Evolutionary conservation across 2,113 vertebrate species (phyloP).

Genomic region (Brienomyrus brachyistius): DNA sequence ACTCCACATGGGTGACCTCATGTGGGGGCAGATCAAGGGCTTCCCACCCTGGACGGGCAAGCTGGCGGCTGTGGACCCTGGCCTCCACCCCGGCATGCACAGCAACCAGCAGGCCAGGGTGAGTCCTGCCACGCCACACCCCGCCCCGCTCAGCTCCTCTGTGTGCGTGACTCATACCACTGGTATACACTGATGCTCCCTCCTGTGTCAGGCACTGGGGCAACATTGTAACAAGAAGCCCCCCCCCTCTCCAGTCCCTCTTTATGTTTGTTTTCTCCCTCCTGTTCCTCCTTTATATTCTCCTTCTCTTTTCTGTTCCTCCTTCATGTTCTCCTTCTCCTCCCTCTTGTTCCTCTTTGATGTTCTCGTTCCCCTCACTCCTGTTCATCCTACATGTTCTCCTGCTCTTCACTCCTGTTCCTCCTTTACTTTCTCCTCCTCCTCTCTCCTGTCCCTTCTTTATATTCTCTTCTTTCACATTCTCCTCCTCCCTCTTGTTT

Average conservation of each 20-base stretch:
- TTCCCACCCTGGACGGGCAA: conserved; percentile 93
- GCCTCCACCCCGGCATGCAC: conserved; percentile 83
- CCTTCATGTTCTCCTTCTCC: not conserved
- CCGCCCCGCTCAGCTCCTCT: not conserved
- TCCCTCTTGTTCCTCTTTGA: not conserved
- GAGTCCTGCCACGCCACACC: conserved; percentile 34
- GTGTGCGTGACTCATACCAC: not conserved
- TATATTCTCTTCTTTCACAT: too few species aligned
- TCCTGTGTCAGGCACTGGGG: not conserved
- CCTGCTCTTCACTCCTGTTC: too few species aligned
- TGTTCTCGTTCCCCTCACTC: not conserved
- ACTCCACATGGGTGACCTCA: conserved; percentile 95
- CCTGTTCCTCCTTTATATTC: not conserved
- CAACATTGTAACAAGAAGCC: not conserved
- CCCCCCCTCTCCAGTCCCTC: not conserved
- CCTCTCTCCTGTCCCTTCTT: not conserved
- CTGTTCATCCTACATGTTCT: not conserved
- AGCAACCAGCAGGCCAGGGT: conserved; percentile 92
- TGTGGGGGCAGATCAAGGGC: conserved; percentile 97
- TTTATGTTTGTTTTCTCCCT: not conserved
- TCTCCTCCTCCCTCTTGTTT: too few species aligned
- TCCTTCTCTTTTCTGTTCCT: not conserved
- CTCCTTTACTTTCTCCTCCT: too few species aligned
- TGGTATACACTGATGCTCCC: not conserved
- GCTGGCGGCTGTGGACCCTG: conserved; percentile 82